Percentiles rank a stretch among this genome's conserved stretches.
phyloP scores from a whole-genome alignment of 2,888 invertebrate genomes.

The Acanthococcus lagerstroemiae region DNA sequence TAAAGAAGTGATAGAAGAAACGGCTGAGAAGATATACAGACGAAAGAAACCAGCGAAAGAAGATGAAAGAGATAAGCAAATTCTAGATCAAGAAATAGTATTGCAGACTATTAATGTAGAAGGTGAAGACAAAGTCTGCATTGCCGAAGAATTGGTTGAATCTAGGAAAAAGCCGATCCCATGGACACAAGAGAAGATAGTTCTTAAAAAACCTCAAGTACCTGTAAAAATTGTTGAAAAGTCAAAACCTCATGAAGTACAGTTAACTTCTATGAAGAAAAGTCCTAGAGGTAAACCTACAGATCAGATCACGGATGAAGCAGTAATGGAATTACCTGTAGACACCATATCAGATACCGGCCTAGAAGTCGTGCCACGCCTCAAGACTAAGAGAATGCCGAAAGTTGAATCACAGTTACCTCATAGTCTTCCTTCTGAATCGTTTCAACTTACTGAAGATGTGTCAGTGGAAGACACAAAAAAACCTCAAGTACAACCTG shows the following conservation, averaged over 20 bases:
- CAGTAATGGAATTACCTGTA: too few species aligned
- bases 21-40: background rate
- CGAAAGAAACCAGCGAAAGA: slow-evolving; percentile 45
- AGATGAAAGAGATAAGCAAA: slow-evolving; percentile 35
- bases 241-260: slow-evolving; percentile 42
- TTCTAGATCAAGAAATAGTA: background rate
- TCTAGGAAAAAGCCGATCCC: slow-evolving; percentile 38
- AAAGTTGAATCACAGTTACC: too few species aligned
- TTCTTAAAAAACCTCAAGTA: slow-evolving; percentile 38
- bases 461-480: too few species aligned
- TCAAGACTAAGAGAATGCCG: too few species aligned
- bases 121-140: slow-evolving; percentile 40
- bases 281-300: slow-evolving; percentile 40
- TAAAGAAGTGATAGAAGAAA: background rate
- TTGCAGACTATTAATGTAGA: slow-evolving; percentile 38
- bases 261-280: slow-evolving; percentile 45
- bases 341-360: too few species aligned
- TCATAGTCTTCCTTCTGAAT: too few species aligned
- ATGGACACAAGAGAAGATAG: slow-evolving; percentile 41
- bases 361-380: too few species aligned
- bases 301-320: too few species aligned
- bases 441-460: too few species aligned
- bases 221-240: slow-evolving; percentile 36
- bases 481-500: too few species aligned
- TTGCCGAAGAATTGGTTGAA: slow-evolving; percentile 41